phyloP scores from a whole-genome alignment of 2,113 vertebrate species.

The Cololabis saira region DNA sequence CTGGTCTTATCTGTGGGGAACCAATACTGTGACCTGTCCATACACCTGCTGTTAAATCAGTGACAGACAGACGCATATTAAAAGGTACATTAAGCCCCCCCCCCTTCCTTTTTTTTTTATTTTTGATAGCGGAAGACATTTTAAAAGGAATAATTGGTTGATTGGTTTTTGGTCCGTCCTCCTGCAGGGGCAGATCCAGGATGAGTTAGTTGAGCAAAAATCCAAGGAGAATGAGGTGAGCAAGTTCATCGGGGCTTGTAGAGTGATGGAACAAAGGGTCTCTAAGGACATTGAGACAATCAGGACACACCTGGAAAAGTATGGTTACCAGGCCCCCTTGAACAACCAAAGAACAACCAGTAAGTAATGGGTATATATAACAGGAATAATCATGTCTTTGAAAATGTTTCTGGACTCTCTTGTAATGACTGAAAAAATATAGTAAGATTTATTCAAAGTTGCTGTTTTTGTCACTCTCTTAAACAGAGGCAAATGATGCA shows the following conservation, averaged over 20 bases:
- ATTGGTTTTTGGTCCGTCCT: background rate
- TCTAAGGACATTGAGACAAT: constrained; percentile 81
- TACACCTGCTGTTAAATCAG: too few relatives aligned
- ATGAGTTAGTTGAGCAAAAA: constrained; percentile 71
- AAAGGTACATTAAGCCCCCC: too few relatives aligned
- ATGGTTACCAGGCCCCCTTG: constrained; percentile 80
- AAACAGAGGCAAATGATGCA: constrained; percentile 13
- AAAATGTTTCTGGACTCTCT: background rate
- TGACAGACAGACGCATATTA: too few relatives aligned
- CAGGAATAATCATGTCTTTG: background rate
- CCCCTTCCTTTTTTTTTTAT: too few relatives aligned
- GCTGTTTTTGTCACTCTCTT: background rate
- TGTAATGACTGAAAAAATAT: background rate
- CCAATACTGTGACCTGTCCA: too few relatives aligned
- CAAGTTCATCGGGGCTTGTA: constrained; percentile 83
- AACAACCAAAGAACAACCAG: constrained; percentile 67
- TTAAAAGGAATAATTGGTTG: background rate
- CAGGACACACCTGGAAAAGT: constrained; percentile 85
- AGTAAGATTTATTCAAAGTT: background rate
- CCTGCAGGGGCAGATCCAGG: constrained; percentile 79
- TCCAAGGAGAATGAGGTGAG: constrained; percentile 62
- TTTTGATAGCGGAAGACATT: too few relatives aligned
- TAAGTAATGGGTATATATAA: constrained; percentile 51
- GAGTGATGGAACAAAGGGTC: constrained; percentile 82
- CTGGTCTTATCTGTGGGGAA: too few relatives aligned